These are phyloP conservation scores for Thamnaconus septentrionalis DNA, from an alignment of 2,113 vertebrate species.

Conservation along the genomic window DNA sequence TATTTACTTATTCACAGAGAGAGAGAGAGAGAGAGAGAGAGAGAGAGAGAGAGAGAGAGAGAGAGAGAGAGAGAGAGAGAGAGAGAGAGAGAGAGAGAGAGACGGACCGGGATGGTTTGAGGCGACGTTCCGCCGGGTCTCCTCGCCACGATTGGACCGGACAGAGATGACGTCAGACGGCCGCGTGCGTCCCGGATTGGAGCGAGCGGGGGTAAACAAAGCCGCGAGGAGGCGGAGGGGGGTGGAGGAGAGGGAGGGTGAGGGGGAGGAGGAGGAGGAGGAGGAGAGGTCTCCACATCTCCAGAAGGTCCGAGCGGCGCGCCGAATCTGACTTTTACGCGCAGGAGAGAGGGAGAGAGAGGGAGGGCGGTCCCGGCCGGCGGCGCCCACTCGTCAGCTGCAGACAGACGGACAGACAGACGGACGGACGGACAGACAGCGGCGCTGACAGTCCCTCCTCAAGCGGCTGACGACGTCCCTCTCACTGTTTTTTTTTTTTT, in stretches of 20 bases:
- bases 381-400: conserved; percentile 43
- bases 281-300: conserved; percentile 79
- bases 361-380: conserved; percentile 50
- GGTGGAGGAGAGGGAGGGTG: conserved; percentile 60
- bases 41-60: too few relatives aligned
- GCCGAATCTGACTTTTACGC: conserved; percentile 62
- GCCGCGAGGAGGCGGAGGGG: conserved; percentile 70
- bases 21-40: too few relatives aligned
- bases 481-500: too few relatives aligned
- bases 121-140: conserved; percentile 44
- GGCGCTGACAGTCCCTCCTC: conserved; percentile 37
- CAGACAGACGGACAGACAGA: conserved; percentile 61
- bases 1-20: too few relatives aligned
- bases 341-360: conserved; percentile 32
- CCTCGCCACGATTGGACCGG: conserved; percentile 65
- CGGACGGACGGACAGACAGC: conserved; percentile 56
- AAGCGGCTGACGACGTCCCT: conserved; percentile 14
- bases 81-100: conserved; percentile 4
- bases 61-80: too few relatives aligned
- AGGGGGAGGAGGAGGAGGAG: conserved; percentile 49
- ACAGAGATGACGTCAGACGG: conserved; percentile 70
- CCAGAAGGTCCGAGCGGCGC: conserved; percentile 68
- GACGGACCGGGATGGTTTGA: conserved; percentile 38
- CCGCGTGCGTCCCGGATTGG: conserved; percentile 72
- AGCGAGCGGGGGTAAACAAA: conserved; percentile 71